Percentiles rank a stretch among this genome's conserved stretches.
Evolutionary conservation across 2,113 vertebrate genomes (phyloP).

Genomic region (Forbesichthys agassizii): DNA sequence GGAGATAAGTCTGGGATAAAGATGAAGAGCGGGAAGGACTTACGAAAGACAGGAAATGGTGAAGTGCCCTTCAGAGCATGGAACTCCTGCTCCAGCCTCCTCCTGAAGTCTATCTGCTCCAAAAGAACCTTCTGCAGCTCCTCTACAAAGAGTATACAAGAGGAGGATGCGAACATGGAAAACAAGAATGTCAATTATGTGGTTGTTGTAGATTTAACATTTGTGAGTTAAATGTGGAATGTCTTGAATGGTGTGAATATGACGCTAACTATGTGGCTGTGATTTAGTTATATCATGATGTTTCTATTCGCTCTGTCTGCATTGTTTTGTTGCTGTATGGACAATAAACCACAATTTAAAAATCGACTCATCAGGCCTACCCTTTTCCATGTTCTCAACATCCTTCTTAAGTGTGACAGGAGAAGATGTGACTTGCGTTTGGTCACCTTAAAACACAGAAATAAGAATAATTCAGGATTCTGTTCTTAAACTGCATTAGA

Average conservation of each 20-base stretch:
- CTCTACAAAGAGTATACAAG: constrained; percentile 76
- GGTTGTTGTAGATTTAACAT: too few relatives aligned
- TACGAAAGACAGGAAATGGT: constrained; percentile 96
- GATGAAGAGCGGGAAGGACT: constrained; percentile 57
- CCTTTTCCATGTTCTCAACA: constrained; percentile 98
- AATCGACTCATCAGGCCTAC: constrained; percentile 63
- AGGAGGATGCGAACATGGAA: constrained; percentile 33
- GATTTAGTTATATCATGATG: too few relatives aligned
- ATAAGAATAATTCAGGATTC: not conserved
- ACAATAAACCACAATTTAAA: too few relatives aligned
- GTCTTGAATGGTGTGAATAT: too few relatives aligned
- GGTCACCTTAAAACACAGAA: constrained; percentile 79
- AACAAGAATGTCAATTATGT: not conserved
- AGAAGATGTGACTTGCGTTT: constrained; percentile 83
- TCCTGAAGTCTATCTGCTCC: constrained; percentile 95
- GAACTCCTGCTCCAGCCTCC: constrained; percentile 96
- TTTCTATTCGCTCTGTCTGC: too few relatives aligned
- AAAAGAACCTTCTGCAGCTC: constrained; percentile 98
- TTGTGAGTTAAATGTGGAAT: too few relatives aligned
- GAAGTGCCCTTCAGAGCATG: constrained; percentile 93
- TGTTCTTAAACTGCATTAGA: not conserved
- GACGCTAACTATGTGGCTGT: too few relatives aligned
- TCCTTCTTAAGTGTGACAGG: constrained; percentile 92
- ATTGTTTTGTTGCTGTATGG: too few relatives aligned
- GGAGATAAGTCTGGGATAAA: not conserved